These are phyloP conservation scores for Campoplex nolae DNA, from an alignment of 2,888 invertebrate species.

Conservation along the genomic window DNA sequence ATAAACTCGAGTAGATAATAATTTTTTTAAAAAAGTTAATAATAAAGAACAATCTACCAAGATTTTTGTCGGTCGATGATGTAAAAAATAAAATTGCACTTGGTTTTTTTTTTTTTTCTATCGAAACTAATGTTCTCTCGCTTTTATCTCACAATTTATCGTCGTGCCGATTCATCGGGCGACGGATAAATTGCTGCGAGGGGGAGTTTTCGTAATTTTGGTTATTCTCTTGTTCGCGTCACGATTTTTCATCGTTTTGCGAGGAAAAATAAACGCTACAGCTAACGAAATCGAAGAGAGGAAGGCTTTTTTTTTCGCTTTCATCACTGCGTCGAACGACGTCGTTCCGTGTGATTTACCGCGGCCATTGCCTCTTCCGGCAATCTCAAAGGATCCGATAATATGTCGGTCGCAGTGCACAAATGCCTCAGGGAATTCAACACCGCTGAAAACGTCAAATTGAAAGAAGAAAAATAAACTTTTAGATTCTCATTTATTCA, in stretches of 20 bases:
- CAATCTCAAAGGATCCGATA: constrained; percentile 94
- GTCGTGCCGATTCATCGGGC: background rate
- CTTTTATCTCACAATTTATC: background rate
- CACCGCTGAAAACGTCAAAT: constrained; percentile 89
- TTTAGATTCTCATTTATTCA: background rate
- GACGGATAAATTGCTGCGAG: background rate
- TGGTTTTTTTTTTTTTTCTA: background rate
- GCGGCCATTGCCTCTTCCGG: constrained; percentile 96
- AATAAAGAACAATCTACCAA: constrained; percentile 26
- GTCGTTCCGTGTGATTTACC: constrained; percentile 84
- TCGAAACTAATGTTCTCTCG: background rate
- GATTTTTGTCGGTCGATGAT: constrained; percentile 1
- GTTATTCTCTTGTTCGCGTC: background rate
- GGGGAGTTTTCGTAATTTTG: background rate
- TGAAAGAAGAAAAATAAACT: constrained; percentile 10
- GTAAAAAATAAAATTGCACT: constrained; percentile 12
- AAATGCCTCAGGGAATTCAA: constrained; percentile 95
- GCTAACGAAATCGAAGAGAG: constrained; percentile 7
- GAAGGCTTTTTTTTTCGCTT: background rate
- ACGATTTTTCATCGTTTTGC: background rate
- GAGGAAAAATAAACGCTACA: background rate
- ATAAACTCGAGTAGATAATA: constrained; percentile 27
- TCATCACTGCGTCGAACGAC: constrained; percentile 67
- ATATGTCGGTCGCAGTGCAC: constrained; percentile 96
- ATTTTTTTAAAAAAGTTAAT: constrained; percentile 29